These are phyloP conservation scores for Monodelphis domestica DNA, from an alignment of 2,797 vertebrate genomes.

Conservation along the genomic window DNA sequence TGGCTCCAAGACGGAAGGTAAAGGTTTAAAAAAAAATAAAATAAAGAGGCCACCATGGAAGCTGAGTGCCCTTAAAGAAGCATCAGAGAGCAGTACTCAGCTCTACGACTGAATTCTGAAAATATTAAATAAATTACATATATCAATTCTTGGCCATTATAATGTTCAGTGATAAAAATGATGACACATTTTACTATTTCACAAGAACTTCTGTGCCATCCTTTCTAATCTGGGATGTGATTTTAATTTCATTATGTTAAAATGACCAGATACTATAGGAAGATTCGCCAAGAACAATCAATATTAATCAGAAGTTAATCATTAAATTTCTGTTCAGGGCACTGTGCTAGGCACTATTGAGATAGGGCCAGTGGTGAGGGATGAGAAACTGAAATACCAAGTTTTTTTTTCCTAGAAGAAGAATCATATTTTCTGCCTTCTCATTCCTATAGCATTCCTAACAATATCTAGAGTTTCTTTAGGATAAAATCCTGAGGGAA, in stretches of 20 bases:
- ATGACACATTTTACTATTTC: neutral
- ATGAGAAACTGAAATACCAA: neutral
- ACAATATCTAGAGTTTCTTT: neutral
- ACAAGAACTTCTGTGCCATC: neutral
- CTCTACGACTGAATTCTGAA: neutral
- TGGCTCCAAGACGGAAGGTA: too few species aligned
- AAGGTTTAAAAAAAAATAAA: too few species aligned
- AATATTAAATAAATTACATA: neutral
- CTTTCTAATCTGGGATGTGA: neutral
- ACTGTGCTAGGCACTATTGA: neutral
- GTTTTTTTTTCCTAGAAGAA: neutral
- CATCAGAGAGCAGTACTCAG: neutral
- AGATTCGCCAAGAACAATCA: neutral
- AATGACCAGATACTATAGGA: neutral
- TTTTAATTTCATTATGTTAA: neutral
- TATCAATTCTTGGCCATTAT: neutral
- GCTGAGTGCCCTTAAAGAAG: neutral
- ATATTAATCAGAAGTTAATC: neutral
- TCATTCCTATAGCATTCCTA: neutral
- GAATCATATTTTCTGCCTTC: neutral
- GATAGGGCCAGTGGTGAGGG: neutral
- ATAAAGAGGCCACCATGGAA: neutral
- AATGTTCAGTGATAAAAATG: slow-evolving; percentile 1
- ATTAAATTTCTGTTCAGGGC: neutral
- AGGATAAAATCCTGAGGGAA: neutral